Evolutionary conservation across 53 echinoderm and acorn worm species (phyloP).

Genomic region (Stichopus horrens): DNA sequence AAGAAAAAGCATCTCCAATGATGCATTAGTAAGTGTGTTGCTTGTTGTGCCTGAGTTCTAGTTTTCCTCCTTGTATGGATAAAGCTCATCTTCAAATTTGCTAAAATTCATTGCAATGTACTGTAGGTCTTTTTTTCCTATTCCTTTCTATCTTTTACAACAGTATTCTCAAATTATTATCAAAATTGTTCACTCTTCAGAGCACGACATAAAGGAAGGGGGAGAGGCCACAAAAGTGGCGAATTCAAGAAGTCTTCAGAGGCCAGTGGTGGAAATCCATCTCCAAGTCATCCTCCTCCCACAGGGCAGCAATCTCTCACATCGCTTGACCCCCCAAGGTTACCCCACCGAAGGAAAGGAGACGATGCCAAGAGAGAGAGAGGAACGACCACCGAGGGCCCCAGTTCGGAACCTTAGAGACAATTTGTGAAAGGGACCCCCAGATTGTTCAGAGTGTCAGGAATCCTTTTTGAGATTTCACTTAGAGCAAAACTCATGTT

Average conservation of each 20-base stretch:
- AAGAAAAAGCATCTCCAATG: too few species aligned
- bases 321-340: conserved; percentile 36
- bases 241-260: conserved; percentile 11
- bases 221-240: conserved; percentile 49
- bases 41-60: too few species aligned
- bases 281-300: background rate
- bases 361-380: background rate
- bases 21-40: too few species aligned
- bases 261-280: conserved; percentile 1
- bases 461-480: too few species aligned
- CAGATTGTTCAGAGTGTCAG: too few species aligned
- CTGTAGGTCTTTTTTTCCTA: background rate
- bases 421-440: too few species aligned
- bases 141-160: background rate
- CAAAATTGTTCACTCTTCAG: conserved; percentile 32
- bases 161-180: background rate
- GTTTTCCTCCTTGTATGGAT: too few species aligned
- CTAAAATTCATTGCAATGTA: background rate
- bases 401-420: too few species aligned
- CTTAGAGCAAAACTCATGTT: too few species aligned
- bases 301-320: conserved; percentile 8
- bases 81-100: too few species aligned
- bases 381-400: too few species aligned
- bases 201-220: conserved; percentile 66
- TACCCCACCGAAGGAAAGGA: conserved; percentile 1